Base-by-base conservation (phyloP, 2,113 vertebrate genomes). In the Corydoras maculifer region DNA sequence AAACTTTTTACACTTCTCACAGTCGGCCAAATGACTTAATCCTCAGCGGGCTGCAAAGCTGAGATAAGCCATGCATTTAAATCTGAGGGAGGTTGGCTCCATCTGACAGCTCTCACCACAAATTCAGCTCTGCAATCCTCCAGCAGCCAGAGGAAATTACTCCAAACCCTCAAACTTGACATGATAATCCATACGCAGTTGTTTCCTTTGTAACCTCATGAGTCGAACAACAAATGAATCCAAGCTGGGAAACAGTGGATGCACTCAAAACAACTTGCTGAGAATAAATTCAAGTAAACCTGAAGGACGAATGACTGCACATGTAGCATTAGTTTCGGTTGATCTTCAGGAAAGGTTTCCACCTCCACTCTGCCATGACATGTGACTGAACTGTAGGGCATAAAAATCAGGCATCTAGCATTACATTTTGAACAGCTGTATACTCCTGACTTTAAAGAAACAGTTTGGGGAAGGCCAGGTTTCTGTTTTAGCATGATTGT, bases 21-120 rank as follows among this genome's bases (percentile, higher is more conserved):
- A 18, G 32, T 53, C 51, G 9, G 49, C 43, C 48, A 57, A 69
- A 66, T 51, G 51, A 65, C 43, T 75, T 66, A 78, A 73, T 68
- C 76, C 64, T 74, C 62, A 51, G 72, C 54, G 25, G 73, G n/a
- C 77, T 78, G 77, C 13, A 15, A 9, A 51, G 71, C 55, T 60
- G 64, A 75, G 77, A 78, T 78, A 78, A 78, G 69, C 65, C 7
- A 0, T 48, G 65, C 57, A 43, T 66, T 78, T 65, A 59, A 78
- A 67, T 62, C 32, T 78, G 66, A 78, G 69, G 51, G 73, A 69
- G 6, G 48, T 48, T 70, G 35, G 62, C 54, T 53, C 12, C 32
- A 65, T 70, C 73, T 74, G 62, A 70, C 71, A 58, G 51, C 25
- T 58, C 4, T 49, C 69, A 73, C 57, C 31, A 31, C 67, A 69